phyloP scores from a whole-genome alignment of 64 coral and sea anemone species.

The Acropora tenuis region DNA sequence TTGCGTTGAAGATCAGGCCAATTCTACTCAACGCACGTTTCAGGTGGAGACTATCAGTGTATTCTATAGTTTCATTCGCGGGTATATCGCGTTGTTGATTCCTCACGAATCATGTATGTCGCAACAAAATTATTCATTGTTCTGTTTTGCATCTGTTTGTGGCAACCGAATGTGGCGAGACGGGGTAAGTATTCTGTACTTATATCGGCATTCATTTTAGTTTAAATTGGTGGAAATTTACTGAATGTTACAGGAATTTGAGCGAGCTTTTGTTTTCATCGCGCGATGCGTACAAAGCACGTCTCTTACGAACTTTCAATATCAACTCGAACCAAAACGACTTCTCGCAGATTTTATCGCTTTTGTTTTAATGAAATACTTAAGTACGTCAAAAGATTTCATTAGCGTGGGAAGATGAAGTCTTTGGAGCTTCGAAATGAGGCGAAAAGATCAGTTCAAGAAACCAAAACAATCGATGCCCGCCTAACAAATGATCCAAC shows the following conservation, averaged over 20 bases:
- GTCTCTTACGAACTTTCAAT: neutral
- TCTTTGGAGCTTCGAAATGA: neutral
- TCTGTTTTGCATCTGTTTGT: constrained; percentile 23
- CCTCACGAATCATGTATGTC: constrained; percentile 16
- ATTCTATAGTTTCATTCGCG: too few species aligned
- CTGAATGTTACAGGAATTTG: neutral
- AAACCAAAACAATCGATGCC: neutral
- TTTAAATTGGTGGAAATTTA: neutral
- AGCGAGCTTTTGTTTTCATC: neutral
- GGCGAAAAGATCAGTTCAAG: neutral
- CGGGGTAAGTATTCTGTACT: neutral
- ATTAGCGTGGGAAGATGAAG: neutral
- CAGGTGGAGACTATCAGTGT: too few species aligned
- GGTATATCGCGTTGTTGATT: neutral
- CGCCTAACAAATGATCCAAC: too few species aligned
- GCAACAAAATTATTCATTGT: neutral
- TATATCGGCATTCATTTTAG: neutral
- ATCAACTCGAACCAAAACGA: constrained; percentile 13
- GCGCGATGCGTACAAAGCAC: too few species aligned
- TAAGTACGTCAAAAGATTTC: neutral
- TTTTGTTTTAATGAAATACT: neutral
- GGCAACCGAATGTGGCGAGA: neutral
- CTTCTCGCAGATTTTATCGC: neutral
- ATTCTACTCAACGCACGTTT: too few species aligned
- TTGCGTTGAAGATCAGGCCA: neutral